Evolutionary conservation across 2,888 invertebrate species (phyloP).

Genomic region (Calliopum simillimum): DNA sequence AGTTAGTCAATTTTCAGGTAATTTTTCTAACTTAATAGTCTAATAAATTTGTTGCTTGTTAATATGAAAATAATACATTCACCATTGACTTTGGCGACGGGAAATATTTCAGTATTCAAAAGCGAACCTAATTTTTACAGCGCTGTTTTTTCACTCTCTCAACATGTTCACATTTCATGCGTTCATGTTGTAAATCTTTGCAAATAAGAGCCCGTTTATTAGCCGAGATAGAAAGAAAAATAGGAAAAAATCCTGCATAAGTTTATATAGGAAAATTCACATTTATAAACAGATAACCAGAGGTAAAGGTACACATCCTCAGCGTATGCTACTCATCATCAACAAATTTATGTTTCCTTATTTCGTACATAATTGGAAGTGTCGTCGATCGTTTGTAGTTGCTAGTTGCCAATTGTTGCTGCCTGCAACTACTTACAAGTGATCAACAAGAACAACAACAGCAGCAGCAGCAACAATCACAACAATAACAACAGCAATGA

Average conservation of each 20-base stretch:
- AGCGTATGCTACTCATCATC: constrained; percentile 17
- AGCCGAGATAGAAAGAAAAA: neutral
- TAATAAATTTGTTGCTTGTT: constrained; percentile 49
- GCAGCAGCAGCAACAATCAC: constrained; percentile 24
- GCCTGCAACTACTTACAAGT: neutral
- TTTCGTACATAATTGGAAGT: constrained; percentile 53
- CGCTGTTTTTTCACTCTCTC: neutral
- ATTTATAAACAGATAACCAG: neutral
- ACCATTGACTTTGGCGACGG: neutral
- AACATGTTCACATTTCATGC: neutral
- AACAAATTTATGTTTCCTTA: constrained; percentile 53
- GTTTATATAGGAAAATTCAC: too few species aligned
- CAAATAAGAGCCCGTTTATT: constrained; percentile 30
- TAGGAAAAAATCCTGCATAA: neutral
- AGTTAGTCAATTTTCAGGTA: constrained; percentile 5
- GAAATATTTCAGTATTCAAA: neutral
- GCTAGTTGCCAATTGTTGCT: constrained; percentile 8
- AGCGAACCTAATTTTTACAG: neutral
- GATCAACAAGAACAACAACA: constrained; percentile 33
- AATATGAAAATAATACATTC: constrained; percentile 47
- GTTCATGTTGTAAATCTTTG: constrained; percentile 23
- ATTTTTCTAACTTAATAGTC: constrained; percentile 38
- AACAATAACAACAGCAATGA: constrained; percentile 18
- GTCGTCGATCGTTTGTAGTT: constrained; percentile 50
- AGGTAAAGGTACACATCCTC: neutral